Conservation (phyloP, 2,888 invertebrate species). For the Synergus laeviventris region DNA sequence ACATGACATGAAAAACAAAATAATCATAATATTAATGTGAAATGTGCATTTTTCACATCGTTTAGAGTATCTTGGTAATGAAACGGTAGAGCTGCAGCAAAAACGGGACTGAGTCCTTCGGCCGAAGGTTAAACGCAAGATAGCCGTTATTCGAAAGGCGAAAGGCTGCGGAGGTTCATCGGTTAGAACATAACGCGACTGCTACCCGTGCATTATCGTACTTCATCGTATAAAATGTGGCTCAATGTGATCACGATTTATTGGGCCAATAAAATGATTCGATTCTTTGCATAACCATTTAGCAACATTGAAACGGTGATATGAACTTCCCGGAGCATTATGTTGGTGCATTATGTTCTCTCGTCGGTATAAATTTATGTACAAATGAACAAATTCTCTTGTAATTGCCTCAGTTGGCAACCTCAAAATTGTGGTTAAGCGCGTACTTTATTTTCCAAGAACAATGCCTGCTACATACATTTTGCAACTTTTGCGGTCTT, state of each 20-base stretch:
- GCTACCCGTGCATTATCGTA: conserved; percentile 45
- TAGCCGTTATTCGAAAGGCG: conserved; percentile 57
- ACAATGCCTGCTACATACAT: conserved; percentile 24
- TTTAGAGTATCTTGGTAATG: neutral
- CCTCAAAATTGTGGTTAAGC: conserved; percentile 17
- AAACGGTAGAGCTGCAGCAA: neutral
- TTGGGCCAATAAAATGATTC: conserved; percentile 60
- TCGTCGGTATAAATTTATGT: conserved; percentile 18
- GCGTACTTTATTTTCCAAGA: conserved; percentile 26
- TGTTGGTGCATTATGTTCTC: conserved; percentile 34
- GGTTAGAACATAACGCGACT: conserved; percentile 49
- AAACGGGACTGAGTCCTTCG: conserved; percentile 56
- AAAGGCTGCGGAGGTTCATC: conserved; percentile 50
- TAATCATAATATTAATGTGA: no score
- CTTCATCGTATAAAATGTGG: conserved; percentile 59
- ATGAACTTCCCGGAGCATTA: conserved; percentile 30
- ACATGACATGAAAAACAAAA: neutral
- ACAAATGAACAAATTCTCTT: conserved; percentile 24
- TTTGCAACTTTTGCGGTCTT: conserved; percentile 25
- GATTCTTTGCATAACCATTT: conserved; percentile 7
- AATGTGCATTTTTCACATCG: neutral
- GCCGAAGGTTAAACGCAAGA: conserved; percentile 59
- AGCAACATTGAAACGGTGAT: conserved; percentile 12
- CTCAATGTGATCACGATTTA: conserved; percentile 59
- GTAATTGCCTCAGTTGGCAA: conserved; percentile 31